Base-by-base conservation (phyloP, 2,797 vertebrate species). In the Darevskia mixta region DNA sequence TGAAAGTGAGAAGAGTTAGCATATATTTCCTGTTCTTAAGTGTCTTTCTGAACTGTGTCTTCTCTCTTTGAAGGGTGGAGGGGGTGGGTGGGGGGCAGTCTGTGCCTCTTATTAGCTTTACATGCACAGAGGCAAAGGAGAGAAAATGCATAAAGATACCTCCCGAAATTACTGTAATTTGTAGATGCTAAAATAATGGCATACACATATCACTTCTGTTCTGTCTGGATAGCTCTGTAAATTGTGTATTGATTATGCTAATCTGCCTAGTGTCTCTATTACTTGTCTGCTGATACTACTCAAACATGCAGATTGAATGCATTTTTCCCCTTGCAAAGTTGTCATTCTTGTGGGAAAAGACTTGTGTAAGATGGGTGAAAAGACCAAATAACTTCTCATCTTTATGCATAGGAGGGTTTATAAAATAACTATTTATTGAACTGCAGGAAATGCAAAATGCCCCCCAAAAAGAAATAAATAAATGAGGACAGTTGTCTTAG, bases 191-290 rank as follows among this genome's bases (percentile, higher is more conserved):
- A 94, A 95, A 94, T 96, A 96, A 96, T 94, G 94, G 94, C 82
- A 18, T 80, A 82, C 92, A 88, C 15, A 0, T 93, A 96, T 94
- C 86, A 94, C 90, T 95, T 95, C 95, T 92, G 94, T 96, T 97
- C 96, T 97, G 90, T 96, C 94, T 96, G 94, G 94, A 88, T 95
- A 94, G 95, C 94, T 96, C 92, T 43, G 96, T 96, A 97, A 97
- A 97, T 97, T 97, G 96, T 93, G 72, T 97, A 97, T 97, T 96
- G 97, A 97, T 97, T 97, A 97, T 97, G 96, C 92, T 97, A 97
- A 97, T 96, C 81, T 64, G 77, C 45, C 87, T 90, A 84, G 92
- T 94, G 92, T 96, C 95, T 97, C 95, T 96, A 96, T 96, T 96
- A 96, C 93, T 96, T 94, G 94, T 95, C 96, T 96, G 95, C 92